Conservation (phyloP, 2,797 vertebrate species). For the Tapera naevia region DNA sequence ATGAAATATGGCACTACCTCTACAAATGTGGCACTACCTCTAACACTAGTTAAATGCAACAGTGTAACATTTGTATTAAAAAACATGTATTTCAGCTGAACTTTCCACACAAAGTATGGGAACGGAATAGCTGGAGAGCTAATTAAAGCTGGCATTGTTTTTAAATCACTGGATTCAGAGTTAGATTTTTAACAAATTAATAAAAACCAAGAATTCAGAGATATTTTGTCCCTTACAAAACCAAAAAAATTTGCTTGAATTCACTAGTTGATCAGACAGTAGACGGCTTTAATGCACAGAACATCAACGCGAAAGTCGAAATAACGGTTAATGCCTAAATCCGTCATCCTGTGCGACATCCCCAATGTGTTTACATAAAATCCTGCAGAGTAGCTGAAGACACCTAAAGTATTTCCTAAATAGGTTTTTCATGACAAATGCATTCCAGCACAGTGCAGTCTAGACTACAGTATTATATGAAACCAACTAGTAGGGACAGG, state of each 20-base stretch:
- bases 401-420: not conserved
- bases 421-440: not conserved
- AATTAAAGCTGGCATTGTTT: not conserved
- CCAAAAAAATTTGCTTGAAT: not conserved
- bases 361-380: not conserved
- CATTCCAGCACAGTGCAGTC: not conserved
- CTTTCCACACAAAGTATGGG: not conserved
- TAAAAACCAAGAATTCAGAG: not conserved
- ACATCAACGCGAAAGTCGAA: too few relatives aligned
- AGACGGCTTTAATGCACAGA: not conserved
- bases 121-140: not conserved
- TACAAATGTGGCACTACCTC: not conserved
- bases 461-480: not conserved
- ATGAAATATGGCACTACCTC: not conserved
- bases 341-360: not conserved
- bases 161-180: not conserved
- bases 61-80: not conserved
- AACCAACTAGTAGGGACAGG: not conserved
- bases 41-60: not conserved
- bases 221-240: not conserved
- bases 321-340: not conserved
- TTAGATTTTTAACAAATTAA: not conserved
- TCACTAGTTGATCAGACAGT: not conserved
- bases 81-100: rapidly evolving
- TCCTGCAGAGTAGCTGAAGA: not conserved